Evolutionary conservation across 2,113 vertebrate genomes (phyloP), one percentile per base, ranked within the genome.

Genomic region (Acinonyx jubatus): DNA sequence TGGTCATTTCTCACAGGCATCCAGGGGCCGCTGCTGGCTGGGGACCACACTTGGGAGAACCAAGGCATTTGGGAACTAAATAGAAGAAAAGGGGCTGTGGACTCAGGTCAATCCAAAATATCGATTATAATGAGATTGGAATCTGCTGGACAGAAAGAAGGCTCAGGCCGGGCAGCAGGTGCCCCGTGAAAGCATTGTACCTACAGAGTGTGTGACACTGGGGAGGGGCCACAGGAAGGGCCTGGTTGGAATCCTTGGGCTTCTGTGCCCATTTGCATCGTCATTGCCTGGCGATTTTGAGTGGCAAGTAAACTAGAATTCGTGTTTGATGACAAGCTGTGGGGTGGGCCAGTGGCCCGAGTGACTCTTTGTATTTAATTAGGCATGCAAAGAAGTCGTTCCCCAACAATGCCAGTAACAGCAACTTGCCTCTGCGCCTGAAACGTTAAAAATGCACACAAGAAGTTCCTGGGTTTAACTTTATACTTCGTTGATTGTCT

Each of bases 331-430:
- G 27, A 52, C 71, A 7, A 11, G 52, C 33, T 14, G 45, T 10
- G 0, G 5, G 15, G 7, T 8, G 4, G 3, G 18, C 2, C 8
- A 4, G 31, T 18, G 18, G 36, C 23, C 50, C 1, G 16, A 48
- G n/a, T 55, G 29, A 45, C 4, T 19, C 55, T 57, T 57, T 57
- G 55, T 85, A 36, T 18, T 52, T n/a, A 13, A 14, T 33, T 61
- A 66, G 21, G 57, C 66, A 79, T 89, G 29, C 55, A 52, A 65
- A 50, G 13, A 27, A n/a, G 45, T 33, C 2, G 14, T 80, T 78
- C 74, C 29, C 36, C 50, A 13, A 33, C n/a, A 82, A 23, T 50
- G 36, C 6, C 45, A 13, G 21, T 16, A 52, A 61, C 36, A 21
- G 74, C 25, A 82, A 23, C 36, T 68, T 38, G 14, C 8, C 7